These are phyloP conservation scores for Drosophila truncata DNA, from an alignment of 1,140 invertebrate species.

Conservation along the genomic window DNA sequence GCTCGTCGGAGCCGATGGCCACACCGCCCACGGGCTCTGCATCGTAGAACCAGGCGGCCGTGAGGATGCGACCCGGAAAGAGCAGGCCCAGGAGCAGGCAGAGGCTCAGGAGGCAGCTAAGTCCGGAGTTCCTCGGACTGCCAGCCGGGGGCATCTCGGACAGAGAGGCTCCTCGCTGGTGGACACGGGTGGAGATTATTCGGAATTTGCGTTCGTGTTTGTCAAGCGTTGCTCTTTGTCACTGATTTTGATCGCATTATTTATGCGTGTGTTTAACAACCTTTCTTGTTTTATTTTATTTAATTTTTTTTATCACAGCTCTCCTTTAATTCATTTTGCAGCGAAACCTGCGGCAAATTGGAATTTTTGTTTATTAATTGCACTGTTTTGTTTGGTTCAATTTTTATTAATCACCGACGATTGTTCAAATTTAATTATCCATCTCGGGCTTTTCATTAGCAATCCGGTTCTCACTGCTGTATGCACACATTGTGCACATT, in stretches of 20 bases:
- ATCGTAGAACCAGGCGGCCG: slow-evolving; percentile 60
- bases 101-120: slow-evolving; percentile 29
- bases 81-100: slow-evolving; percentile 41
- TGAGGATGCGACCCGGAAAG: slow-evolving; percentile 28
- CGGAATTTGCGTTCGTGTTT: slow-evolving; percentile 27
- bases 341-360: slow-evolving; percentile 40
- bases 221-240: slow-evolving; percentile 49
- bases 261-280: slow-evolving; percentile 34
- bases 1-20: slow-evolving; percentile 59
- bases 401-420: slow-evolving; percentile 49
- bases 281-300: slow-evolving; percentile 3
- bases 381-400: slow-evolving; percentile 49
- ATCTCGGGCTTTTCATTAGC: slow-evolving; percentile 42
- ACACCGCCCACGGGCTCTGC: slow-evolving; percentile 47
- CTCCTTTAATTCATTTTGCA: slow-evolving; percentile 50
- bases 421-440: slow-evolving; percentile 48
- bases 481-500: slow-evolving; percentile 11
- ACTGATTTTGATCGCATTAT: slow-evolving; percentile 51
- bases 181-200: slow-evolving; percentile 1
- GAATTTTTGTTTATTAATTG: slow-evolving; percentile 49
- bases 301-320: slow-evolving; percentile 32
- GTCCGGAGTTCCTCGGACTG: slow-evolving; percentile 15
- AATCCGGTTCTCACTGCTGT: slow-evolving; percentile 30
- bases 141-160: slow-evolving; percentile 45
- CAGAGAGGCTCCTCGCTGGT: slow-evolving; percentile 11